Percentiles rank a stretch among this genome's conserved stretches.
phyloP scores from a whole-genome alignment of 2,113 vertebrate genomes.

The Engystomops pustulosus region DNA sequence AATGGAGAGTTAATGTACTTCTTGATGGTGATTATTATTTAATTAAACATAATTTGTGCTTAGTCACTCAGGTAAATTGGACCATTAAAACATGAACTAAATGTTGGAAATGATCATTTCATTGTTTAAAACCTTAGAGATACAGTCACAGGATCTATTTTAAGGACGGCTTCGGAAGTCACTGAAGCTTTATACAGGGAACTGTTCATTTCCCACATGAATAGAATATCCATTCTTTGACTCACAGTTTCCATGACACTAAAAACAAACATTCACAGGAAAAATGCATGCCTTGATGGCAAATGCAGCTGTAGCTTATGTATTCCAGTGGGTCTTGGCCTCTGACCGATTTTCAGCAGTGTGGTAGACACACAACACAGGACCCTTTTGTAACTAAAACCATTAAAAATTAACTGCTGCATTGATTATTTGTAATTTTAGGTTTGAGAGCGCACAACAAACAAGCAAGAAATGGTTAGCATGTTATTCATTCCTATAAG shows the following conservation, averaged over 20 bases:
- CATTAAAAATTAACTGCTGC: constrained; percentile 65
- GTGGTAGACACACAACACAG: constrained; percentile 59
- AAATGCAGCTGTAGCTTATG: constrained; percentile 77
- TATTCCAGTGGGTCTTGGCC: constrained; percentile 35
- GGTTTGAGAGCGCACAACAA: background rate
- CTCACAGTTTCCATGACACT: constrained; percentile 82
- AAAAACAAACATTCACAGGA: constrained; percentile 79
- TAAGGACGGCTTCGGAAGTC: constrained; percentile 72
- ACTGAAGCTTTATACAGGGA: constrained; percentile 75
- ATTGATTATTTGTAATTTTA: background rate
- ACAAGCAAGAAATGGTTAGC: background rate
- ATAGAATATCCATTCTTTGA: constrained; percentile 78
- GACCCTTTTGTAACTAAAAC: constrained; percentile 68
- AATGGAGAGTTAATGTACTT: constrained; percentile 33
- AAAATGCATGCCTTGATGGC: constrained; percentile 74
- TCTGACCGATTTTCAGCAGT: constrained; percentile 9
- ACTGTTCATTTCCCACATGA: constrained; percentile 78
- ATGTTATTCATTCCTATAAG: background rate
- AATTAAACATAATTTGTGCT: constrained; percentile 32
- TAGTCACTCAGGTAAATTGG: constrained; percentile 14
- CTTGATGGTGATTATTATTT: constrained; percentile 19
- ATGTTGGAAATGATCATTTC: constrained; percentile 64
- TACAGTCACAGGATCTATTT: constrained; percentile 74
- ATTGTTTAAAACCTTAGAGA: constrained; percentile 64
- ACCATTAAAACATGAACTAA: constrained; percentile 56